These are phyloP conservation scores for Auanema sp. DNA, from an alignment of 2,888 invertebrate species.

Conservation along the genomic window DNA sequence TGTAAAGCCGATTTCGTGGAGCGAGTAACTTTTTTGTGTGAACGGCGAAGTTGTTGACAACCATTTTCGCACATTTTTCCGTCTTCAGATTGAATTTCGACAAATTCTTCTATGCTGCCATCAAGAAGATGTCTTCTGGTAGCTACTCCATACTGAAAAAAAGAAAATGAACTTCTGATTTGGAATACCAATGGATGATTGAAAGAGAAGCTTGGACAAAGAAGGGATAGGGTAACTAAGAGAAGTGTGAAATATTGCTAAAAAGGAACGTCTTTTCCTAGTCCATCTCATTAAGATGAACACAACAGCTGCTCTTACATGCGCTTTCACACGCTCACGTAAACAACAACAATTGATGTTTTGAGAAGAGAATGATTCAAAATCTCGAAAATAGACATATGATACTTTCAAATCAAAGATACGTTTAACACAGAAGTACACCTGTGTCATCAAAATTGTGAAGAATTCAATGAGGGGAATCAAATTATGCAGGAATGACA, in stretches of 20 bases:
- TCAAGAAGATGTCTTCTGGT: slow-evolving; percentile 8
- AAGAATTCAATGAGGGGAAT: too few species aligned
- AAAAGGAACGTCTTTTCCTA: too few species aligned
- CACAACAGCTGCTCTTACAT: too few species aligned
- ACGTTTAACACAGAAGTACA: too few species aligned
- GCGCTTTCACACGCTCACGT: too few species aligned
- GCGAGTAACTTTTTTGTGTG: slow-evolving; percentile 34
- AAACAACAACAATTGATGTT: too few species aligned
- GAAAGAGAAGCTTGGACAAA: background rate
- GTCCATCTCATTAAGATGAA: too few species aligned
- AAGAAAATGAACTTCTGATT: slow-evolving; percentile 5
- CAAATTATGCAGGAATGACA: too few species aligned
- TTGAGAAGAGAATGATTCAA: too few species aligned
- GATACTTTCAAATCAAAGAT: too few species aligned
- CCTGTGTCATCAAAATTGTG: too few species aligned
- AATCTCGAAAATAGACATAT: too few species aligned
- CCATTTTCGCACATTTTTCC: slow-evolving; percentile 40
- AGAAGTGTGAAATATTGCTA: background rate
- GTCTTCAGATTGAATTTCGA: slow-evolving; percentile 3
- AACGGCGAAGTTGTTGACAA: slow-evolving; percentile 38
- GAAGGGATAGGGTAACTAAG: background rate
- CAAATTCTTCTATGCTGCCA: slow-evolving; percentile 12
- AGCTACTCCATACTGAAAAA: slow-evolving; percentile 19
- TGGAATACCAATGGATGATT: background rate
- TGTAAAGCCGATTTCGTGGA: slow-evolving; percentile 21